These are phyloP conservation scores for Ageneiosus marmoratus DNA, from an alignment of 2,113 vertebrate genomes.

Conservation along the genomic window DNA sequence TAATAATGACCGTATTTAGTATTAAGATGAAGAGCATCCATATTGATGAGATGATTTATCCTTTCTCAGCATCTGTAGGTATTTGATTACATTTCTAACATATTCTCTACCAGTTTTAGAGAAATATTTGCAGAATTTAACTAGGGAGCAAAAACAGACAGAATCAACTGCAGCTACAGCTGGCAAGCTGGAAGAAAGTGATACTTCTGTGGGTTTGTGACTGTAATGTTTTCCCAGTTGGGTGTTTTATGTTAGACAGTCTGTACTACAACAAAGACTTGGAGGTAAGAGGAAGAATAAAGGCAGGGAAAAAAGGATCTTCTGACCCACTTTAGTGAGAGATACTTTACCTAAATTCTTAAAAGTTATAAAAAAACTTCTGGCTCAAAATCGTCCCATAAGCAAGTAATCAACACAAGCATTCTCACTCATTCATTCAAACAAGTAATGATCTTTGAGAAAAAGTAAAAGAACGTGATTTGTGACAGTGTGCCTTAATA, in stretches of 20 bases:
- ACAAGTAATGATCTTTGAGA: not conserved
- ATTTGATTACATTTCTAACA: not conserved
- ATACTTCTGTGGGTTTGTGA: not conserved
- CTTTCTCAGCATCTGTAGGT: not conserved
- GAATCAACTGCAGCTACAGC: not conserved
- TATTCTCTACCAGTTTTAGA: not conserved
- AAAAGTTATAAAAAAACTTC: not conserved
- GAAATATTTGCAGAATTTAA: not conserved
- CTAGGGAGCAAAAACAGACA: not conserved
- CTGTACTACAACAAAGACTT: not conserved
- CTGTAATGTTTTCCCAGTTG: not conserved
- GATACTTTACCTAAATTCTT: not conserved
- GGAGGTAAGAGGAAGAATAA: not conserved
- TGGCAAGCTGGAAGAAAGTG: not conserved
- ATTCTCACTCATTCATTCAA: not conserved
- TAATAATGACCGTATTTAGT: not conserved
- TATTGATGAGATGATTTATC: not conserved
- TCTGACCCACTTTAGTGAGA: not conserved
- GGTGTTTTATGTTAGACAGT: not conserved
- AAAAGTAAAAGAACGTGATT: not conserved
- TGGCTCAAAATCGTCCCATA: not conserved
- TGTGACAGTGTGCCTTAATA: not conserved
- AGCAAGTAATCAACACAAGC: not conserved
- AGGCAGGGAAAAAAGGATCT: not conserved
- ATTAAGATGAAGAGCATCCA: not conserved